Percentiles rank a stretch among this genome's conserved stretches.
phyloP scores from a whole-genome alignment of 2,113 vertebrate genomes.

The Salvator merianae region DNA sequence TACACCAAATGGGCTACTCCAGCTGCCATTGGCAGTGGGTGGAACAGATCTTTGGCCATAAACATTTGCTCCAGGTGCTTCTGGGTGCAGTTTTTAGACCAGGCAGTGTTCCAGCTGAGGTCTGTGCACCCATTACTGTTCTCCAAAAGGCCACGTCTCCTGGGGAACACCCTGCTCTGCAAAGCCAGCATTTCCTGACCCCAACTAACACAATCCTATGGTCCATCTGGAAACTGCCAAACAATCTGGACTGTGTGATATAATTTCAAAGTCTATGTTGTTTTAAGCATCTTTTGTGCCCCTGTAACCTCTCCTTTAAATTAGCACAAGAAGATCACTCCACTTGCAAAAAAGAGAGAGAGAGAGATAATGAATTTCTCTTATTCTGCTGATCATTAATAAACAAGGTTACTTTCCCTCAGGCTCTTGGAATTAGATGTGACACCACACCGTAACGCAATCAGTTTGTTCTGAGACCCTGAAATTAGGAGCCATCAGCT shows the following conservation, averaged over 20 bases:
- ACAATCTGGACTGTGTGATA: slow-evolving; percentile 2
- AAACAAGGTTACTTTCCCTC: slow-evolving; percentile 63
- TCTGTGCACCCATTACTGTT: no score
- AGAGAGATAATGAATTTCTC: slow-evolving; percentile 61
- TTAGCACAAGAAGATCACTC: not conserved
- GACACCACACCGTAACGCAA: slow-evolving; percentile 63
- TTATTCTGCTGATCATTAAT: slow-evolving; percentile 62
- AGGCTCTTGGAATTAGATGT: slow-evolving; percentile 61
- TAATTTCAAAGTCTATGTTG: slow-evolving; percentile 36
- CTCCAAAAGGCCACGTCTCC: no score
- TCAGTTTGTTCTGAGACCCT: slow-evolving; percentile 61
- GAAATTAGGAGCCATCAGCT: slow-evolving; percentile 66
- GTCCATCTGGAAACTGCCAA: not conserved
- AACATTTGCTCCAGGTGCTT: no score
- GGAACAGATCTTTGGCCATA: no score
- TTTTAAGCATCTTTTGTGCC: slow-evolving; percentile 36
- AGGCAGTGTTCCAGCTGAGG: no score
- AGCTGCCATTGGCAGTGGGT: no score
- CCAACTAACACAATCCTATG: no score
- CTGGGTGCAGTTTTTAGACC: no score
- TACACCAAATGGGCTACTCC: no score
- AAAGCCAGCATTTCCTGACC: no score
- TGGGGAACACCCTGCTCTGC: no score
- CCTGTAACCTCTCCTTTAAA: slow-evolving; percentile 42
- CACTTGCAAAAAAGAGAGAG: slow-evolving; percentile 49